These are phyloP conservation scores for Mimachlamys varia DNA, from an alignment of 2,888 invertebrate species.

Conservation along the genomic window DNA sequence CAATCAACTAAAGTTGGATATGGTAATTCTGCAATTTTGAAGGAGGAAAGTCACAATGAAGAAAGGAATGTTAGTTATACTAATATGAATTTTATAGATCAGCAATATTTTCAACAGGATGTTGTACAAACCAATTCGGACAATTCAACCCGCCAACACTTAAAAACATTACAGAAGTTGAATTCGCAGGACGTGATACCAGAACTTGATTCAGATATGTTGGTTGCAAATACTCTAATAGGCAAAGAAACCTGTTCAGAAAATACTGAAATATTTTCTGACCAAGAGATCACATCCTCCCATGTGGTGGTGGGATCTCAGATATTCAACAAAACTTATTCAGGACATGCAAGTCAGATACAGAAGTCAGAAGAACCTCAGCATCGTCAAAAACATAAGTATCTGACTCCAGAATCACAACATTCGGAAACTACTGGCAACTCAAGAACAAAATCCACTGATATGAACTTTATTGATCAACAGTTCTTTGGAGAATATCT, in stretches of 20 bases:
- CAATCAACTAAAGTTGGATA: background rate
- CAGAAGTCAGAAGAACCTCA: background rate
- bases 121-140: background rate
- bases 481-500: background rate
- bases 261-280: background rate
- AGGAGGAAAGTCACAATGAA: background rate
- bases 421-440: background rate
- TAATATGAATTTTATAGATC: background rate
- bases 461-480: constrained; percentile 15
- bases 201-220: background rate
- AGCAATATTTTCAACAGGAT: background rate
- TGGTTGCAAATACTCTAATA: background rate
- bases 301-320: background rate
- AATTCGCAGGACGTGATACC: background rate
- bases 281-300: background rate
- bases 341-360: background rate
- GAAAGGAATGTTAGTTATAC: background rate
- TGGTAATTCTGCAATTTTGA: background rate
- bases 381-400: background rate
- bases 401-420: background rate
- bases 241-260: background rate
- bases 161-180: background rate
- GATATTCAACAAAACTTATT: background rate
- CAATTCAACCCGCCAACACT: background rate
- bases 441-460: background rate